Percentiles rank a stretch among this genome's conserved stretches.
Evolutionary conservation across 1,140 invertebrate genomes (phyloP).

Genomic region (Drosophila sechellia): DNA sequence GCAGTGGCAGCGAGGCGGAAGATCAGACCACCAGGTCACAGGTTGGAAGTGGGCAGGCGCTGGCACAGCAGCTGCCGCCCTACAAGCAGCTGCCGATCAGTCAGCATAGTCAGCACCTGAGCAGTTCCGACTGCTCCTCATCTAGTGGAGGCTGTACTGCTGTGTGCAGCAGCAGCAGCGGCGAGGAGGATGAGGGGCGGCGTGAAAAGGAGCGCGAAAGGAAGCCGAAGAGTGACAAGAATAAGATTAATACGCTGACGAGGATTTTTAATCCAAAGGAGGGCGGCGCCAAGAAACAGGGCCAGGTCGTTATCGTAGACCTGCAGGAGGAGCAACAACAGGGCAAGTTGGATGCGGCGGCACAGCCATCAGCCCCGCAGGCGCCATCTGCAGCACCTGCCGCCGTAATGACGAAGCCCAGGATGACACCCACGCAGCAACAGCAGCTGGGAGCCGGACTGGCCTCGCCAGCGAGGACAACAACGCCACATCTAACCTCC

Average conservation of each 20-base stretch:
- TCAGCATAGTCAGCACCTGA: constrained; percentile 37
- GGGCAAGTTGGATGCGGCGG: constrained; percentile 41
- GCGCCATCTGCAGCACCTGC: constrained; percentile 10
- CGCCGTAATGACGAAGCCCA: constrained; percentile 27
- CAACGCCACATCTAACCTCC: constrained; percentile 61
- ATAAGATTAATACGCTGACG: constrained; percentile 89
- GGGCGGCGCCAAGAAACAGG: constrained; percentile 86
- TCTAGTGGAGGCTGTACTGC: constrained; percentile 50
- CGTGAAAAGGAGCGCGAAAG: constrained; percentile 48
- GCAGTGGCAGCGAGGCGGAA: constrained; percentile 34
- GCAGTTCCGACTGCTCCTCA: constrained; percentile 55
- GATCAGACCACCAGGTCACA: constrained; percentile 13
- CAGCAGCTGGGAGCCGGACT: constrained; percentile 56
- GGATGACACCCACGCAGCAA: constrained; percentile 63
- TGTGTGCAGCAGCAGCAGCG: constrained; percentile 58
- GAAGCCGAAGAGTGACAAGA: constrained; percentile 86
- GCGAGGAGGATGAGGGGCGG: constrained; percentile 60
- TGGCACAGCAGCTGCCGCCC: constrained; percentile 13
- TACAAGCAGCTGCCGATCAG: constrained; percentile 30
- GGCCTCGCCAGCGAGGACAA: constrained; percentile 67
- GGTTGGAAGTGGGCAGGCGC: constrained; percentile 18
- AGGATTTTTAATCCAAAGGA: constrained; percentile 88
- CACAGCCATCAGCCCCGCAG: constrained; percentile 11
- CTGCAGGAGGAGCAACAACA: constrained; percentile 75
- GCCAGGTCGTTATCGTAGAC: constrained; percentile 84